Conservation (phyloP, 2,888 invertebrate genomes). For the Helleia helle region DNA sequence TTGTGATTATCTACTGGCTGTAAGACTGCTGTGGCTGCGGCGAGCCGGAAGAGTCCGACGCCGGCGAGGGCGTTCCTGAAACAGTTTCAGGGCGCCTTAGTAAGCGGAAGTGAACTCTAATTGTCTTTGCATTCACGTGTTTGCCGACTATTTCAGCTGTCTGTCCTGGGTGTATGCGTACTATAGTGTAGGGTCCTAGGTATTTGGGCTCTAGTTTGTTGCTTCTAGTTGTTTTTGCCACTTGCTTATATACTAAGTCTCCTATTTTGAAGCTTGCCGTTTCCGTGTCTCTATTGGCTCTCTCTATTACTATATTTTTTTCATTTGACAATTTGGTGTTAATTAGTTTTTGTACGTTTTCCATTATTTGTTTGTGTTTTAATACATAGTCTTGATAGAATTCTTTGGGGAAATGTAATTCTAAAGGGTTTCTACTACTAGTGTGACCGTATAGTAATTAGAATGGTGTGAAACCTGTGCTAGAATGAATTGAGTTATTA, state of each 20-base stretch:
- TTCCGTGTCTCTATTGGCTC: constrained; percentile 15
- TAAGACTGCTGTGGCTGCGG: constrained; percentile 17
- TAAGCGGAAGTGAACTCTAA: constrained; percentile 24
- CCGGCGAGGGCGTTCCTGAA: constrained; percentile 22
- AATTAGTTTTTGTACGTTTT: constrained; percentile 20
- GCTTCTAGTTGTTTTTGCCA: too few relatives aligned
- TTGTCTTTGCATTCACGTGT: constrained; percentile 25
- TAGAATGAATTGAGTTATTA: constrained; percentile 26
- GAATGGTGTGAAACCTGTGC: constrained; percentile 25
- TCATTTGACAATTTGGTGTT: constrained; percentile 6
- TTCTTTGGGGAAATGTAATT: constrained; percentile 27
- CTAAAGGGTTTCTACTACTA: constrained; percentile 25
- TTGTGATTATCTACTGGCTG: constrained; percentile 25
- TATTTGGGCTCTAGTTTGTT: constrained; percentile 21
- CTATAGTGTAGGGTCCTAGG: constrained; percentile 23
- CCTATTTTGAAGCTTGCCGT: constrained; percentile 22
- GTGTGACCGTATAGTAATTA: constrained; percentile 27
- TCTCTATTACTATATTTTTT: constrained; percentile 19
- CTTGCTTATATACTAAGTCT: constrained; percentile 23
- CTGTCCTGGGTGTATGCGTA: constrained; percentile 24
- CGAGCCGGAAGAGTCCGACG: constrained; percentile 18
- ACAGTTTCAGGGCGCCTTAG: constrained; percentile 24
- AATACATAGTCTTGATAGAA: constrained; percentile 82
- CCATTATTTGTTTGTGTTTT: constrained; percentile 72
- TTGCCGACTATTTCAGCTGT: constrained; percentile 26